These are phyloP conservation scores for Sinonovacula constricta DNA, from an alignment of 1,140 invertebrate genomes.

Conservation along the genomic window DNA sequence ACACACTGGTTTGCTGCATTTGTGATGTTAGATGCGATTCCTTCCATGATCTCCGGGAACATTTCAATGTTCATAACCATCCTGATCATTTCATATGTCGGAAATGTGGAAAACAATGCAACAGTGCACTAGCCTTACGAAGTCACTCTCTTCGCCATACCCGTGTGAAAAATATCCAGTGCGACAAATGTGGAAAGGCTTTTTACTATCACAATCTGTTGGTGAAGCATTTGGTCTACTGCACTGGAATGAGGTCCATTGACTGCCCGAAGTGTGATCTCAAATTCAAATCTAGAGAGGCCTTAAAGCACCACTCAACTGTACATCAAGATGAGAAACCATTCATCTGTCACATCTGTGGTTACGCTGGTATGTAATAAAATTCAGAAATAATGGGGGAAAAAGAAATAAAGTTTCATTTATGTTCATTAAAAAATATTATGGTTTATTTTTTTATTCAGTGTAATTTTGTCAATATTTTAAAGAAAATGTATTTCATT, in stretches of 20 bases:
- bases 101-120: conserved; percentile 7
- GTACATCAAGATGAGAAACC: conserved; percentile 28
- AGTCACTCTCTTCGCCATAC: conserved; percentile 30
- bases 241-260: conserved; percentile 5
- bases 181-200: conserved; percentile 43
- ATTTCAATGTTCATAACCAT: conserved; percentile 19
- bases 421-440: background rate
- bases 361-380: conserved; percentile 37
- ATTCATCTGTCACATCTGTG: conserved; percentile 45
- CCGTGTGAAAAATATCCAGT: conserved; percentile 12
- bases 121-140: conserved; percentile 1
- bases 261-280: conserved; percentile 21
- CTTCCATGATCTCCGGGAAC: background rate
- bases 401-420: background rate
- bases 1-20: conserved; percentile 13
- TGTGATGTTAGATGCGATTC: conserved; percentile 5
- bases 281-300: conserved; percentile 24
- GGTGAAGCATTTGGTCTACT: conserved; percentile 20
- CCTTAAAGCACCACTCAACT: conserved; percentile 17
- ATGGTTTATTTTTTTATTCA: background rate
- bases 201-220: conserved; percentile 11
- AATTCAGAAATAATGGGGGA: background rate
- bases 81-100: conserved; percentile 1
- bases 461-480: background rate
- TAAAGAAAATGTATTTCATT: background rate